phyloP scores from a whole-genome alignment of 2,113 vertebrate species.

The Elgaria multicarinata region DNA sequence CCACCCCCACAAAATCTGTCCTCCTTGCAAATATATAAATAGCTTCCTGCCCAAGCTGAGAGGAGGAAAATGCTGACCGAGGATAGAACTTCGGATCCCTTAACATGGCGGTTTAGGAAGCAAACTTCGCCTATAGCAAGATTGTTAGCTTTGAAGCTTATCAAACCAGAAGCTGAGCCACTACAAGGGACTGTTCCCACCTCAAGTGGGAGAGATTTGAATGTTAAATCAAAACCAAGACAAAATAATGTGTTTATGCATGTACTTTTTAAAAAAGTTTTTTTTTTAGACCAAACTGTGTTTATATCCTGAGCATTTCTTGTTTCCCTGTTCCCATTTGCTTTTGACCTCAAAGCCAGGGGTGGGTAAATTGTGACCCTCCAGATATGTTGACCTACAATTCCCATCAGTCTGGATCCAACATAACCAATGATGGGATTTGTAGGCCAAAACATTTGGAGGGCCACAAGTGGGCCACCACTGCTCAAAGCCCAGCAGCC shows the following conservation, averaged over 20 bases:
- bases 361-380: no score
- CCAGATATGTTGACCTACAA: no score
- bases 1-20: background rate
- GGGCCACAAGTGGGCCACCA: no score
- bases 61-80: background rate
- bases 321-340: background rate
- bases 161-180: background rate
- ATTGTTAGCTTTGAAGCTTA: slow-evolving; percentile 3
- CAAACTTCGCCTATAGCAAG: background rate
- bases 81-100: background rate
- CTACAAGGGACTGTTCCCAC: background rate
- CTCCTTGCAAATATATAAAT: background rate
- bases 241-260: background rate
- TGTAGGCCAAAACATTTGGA: no score
- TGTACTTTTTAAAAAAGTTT: no score
- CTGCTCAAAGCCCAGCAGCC: background rate
- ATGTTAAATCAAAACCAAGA: background rate
- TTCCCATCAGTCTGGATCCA: no score
- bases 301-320: background rate
- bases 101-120: background rate
- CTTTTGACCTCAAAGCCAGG: background rate
- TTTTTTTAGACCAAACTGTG: background rate
- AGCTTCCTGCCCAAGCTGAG: background rate
- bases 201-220: background rate
- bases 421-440: no score